Base-by-base conservation (phyloP, 2,888 invertebrate genomes). In the Mactromeris polynyma region DNA sequence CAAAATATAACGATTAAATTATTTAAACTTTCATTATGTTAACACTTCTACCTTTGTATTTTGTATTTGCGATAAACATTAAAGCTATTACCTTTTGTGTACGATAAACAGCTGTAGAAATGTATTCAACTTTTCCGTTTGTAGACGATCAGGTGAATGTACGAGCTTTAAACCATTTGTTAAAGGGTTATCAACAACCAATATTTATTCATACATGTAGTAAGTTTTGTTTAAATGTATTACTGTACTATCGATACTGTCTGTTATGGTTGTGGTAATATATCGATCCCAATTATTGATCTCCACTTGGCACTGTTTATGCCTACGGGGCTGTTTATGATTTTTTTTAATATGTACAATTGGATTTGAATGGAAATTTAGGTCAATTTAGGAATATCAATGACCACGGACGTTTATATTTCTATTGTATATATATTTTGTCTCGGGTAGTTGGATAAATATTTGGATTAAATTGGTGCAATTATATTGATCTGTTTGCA, bases 21-120 rank as follows among this genome's bases (percentile, higher is more conserved):
- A 64, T 64, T 64, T 64, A 64, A 21, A 64, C 58, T 64, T 64
- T 11, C 58, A 64, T 64, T 46, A 64, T 64, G 58, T n/a, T 64
- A 64, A 64, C 58, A 64, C 26, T 64, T 64, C 9, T 64, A 64
- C 26, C 14, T 9, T 17, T 17, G 17, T 46, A 46, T 46, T 46
- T 11, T 17, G 46, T 46, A 46, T 11, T n/a, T n/a, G n/a, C n/a
- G 46, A 17, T 17, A 46, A 46, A 46, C 14, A 14, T 46, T 46
- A 46, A 46, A 11, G 17, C 46, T 46, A 46, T 3, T 46, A 17
- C 14, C 58, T 64, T 64, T 3, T 58, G 58, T 64, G 6, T 58
- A 9, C 58, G 58, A 64, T 64, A 64, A 64, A 26, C n/a, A n/a
- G 58, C 26, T 26, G 58, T 64, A 2, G 4, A 64, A 64, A n/a